These are phyloP conservation scores for Rousettus madagascariensis DNA, from an alignment of 2,797 vertebrate species.

Conservation along the genomic window DNA sequence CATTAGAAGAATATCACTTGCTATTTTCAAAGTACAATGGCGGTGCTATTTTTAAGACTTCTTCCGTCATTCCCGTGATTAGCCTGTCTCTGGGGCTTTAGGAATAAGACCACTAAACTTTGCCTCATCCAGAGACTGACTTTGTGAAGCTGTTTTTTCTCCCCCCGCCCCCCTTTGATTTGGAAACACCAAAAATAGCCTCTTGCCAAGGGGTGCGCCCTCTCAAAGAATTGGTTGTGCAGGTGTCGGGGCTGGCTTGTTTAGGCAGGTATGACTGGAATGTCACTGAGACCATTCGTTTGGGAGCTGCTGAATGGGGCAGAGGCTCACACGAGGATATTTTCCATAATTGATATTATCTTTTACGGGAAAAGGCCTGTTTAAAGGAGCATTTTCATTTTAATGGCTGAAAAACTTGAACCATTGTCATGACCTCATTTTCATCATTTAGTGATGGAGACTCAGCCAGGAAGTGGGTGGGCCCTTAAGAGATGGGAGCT, in stretches of 20 bases:
- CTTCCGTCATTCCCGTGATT: slow-evolving; percentile 34
- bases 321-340: neutral
- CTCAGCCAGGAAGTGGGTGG: neutral
- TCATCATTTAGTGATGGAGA: neutral
- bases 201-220: neutral
- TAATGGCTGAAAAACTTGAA: neutral
- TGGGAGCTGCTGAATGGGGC: neutral
- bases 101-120: slow-evolving; percentile 29
- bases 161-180: neutral
- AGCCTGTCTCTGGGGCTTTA: slow-evolving; percentile 52
- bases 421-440: neutral
- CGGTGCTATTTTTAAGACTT: slow-evolving; percentile 58
- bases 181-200: neutral
- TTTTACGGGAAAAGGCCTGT: neutral
- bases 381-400: neutral
- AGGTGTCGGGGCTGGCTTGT: neutral
- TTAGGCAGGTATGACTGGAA: neutral
- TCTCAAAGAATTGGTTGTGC: neutral
- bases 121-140: neutral
- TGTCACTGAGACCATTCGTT: neutral
- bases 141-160: neutral
- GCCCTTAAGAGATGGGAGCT: neutral
- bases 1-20: slow-evolving; percentile 36
- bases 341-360: neutral
- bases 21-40: slow-evolving; percentile 57